phyloP scores from a whole-genome alignment of 2,888 invertebrate species.

The Drosophila paramelanica region DNA sequence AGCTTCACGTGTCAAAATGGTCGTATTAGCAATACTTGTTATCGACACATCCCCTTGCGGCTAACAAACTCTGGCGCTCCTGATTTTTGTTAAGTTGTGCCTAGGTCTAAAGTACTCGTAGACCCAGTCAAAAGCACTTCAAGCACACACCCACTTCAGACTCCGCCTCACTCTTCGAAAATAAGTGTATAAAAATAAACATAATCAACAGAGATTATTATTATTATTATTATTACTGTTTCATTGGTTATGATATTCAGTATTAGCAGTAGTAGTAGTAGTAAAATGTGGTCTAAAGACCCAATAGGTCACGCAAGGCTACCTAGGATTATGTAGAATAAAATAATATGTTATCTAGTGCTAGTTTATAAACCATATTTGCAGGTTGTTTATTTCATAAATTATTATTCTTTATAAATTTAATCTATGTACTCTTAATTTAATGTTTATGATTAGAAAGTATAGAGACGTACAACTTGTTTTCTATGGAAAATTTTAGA shows the following conservation, averaged over 20 bases:
- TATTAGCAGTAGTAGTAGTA: too few species aligned
- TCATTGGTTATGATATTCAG: too few species aligned
- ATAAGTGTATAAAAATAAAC: background rate
- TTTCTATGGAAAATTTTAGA: constrained; percentile 8
- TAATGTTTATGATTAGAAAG: background rate
- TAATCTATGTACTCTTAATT: background rate
- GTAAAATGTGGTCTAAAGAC: too few species aligned
- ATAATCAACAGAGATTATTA: background rate
- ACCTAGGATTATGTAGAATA: too few species aligned
- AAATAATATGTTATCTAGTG: background rate
- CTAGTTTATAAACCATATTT: too few species aligned
- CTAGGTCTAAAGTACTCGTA: background rate
- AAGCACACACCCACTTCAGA: background rate
- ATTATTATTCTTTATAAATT: too few species aligned
- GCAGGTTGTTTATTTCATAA: too few species aligned
- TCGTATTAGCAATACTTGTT: background rate
- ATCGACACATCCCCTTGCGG: too few species aligned
- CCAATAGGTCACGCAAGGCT: too few species aligned
- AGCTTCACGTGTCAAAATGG: too few species aligned
- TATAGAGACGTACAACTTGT: background rate
- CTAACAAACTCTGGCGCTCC: too few species aligned
- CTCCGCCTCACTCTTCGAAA: background rate
- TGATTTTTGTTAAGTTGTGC: too few species aligned
- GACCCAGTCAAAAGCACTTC: background rate
- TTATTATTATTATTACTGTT: background rate